Evolutionary conservation across 2,113 vertebrate species (phyloP).

Genomic region (Eurystomus gularis): DNA sequence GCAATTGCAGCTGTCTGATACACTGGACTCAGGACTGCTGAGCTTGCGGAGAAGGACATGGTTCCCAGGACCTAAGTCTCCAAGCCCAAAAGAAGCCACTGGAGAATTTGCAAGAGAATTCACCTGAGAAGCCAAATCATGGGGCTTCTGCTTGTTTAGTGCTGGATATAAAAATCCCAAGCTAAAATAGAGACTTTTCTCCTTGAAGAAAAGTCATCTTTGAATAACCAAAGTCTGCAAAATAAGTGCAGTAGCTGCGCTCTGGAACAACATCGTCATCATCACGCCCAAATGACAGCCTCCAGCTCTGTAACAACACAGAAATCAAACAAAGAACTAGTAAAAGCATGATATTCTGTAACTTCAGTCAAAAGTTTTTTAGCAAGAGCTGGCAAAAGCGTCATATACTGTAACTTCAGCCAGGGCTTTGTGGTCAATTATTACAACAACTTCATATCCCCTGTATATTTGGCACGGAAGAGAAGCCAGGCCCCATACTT

Average conservation of each 20-base stretch:
- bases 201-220: background rate
- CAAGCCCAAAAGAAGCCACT: background rate
- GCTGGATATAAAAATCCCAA: background rate
- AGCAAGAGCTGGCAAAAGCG: background rate
- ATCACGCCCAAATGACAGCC: background rate
- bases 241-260: background rate
- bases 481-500: fast-evolving
- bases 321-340: background rate
- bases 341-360: background rate
- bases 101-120: background rate
- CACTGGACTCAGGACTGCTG: background rate
- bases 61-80: background rate
- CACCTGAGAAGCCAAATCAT: background rate
- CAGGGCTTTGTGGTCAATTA: background rate
- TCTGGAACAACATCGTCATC: background rate
- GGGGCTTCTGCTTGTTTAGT: background rate
- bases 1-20: background rate
- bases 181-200: background rate
- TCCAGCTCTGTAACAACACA: background rate
- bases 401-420: background rate
- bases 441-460: background rate
- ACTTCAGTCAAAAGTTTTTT: too few species aligned
- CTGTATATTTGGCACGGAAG: background rate
- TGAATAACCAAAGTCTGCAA: background rate
- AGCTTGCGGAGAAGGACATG: fast-evolving